Evolutionary conservation across 2,888 invertebrate genomes (phyloP).

Genomic region (Andrena praecox): DNA sequence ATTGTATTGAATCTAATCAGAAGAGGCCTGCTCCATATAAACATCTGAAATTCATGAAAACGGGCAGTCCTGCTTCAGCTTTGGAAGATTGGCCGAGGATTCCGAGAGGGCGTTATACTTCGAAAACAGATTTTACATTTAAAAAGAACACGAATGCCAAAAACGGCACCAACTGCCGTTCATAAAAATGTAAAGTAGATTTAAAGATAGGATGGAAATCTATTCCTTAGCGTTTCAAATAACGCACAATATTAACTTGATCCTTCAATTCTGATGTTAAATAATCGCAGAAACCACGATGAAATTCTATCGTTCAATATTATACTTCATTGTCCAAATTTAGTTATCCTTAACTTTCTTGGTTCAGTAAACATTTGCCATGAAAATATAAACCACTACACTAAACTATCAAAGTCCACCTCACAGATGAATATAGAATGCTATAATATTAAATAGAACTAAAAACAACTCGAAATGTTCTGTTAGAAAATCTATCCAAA

Average conservation of each 20-base stretch:
- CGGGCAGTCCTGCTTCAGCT: background rate
- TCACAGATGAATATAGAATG: no score
- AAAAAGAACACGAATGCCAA: background rate
- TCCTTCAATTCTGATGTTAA: background rate
- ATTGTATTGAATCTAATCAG: background rate
- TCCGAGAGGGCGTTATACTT: background rate
- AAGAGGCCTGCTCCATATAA: background rate
- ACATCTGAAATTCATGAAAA: background rate
- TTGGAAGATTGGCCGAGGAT: background rate
- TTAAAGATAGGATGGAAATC: background rate
- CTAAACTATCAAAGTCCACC: no score
- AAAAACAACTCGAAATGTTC: no score
- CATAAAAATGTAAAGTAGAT: conserved; percentile 14
- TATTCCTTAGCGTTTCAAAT: background rate
- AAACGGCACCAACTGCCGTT: background rate
- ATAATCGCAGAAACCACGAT: background rate
- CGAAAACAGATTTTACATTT: conserved; percentile 8
- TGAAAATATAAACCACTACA: no score
- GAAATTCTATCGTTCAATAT: background rate
- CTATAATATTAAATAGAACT: no score
- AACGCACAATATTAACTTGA: background rate
- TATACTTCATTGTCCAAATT: background rate
- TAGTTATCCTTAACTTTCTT: no score
- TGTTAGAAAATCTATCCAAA: no score
- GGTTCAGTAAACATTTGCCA: no score